Evolutionary conservation across 2,797 vertebrate species (phyloP).

Genomic region (Percopsis omiscomaycus): DNA sequence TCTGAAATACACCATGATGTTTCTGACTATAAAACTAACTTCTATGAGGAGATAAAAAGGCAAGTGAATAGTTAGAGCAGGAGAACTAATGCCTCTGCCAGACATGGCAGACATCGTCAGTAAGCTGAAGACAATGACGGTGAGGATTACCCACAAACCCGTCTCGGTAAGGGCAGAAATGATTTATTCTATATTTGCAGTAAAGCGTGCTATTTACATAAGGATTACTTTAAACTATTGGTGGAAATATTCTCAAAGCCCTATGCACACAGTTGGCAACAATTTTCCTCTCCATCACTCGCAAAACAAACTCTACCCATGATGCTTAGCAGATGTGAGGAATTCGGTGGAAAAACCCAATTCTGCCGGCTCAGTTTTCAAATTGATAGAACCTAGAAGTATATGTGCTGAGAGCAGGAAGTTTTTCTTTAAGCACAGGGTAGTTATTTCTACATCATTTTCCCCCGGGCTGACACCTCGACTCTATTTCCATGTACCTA

Average conservation of each 20-base stretch:
- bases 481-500: no score
- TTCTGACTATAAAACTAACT: constrained; percentile 53
- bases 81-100: constrained; percentile 64
- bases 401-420: neutral
- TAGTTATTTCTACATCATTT: neutral
- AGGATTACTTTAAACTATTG: constrained; percentile 76
- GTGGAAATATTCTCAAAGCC: constrained; percentile 71
- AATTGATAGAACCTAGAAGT: constrained; percentile 16
- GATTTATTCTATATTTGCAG: constrained; percentile 74
- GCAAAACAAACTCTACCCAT: constrained; percentile 50
- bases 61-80: constrained; percentile 64
- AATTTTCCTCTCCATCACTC: constrained; percentile 62
- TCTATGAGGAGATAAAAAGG: constrained; percentile 53
- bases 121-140: constrained; percentile 77
- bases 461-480: no score
- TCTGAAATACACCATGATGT: constrained; percentile 26
- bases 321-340: constrained; percentile 53
- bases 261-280: constrained; percentile 65
- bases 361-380: constrained; percentile 26
- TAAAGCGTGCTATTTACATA: constrained; percentile 75
- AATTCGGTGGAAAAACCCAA: constrained; percentile 22
- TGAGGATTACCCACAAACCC: constrained; percentile 67
- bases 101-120: constrained; percentile 67
- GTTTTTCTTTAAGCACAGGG: neutral
- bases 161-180: constrained; percentile 25